Base-by-base conservation (phyloP, 2,888 invertebrate genomes). In the Parnassius mnemosyne region DNA sequence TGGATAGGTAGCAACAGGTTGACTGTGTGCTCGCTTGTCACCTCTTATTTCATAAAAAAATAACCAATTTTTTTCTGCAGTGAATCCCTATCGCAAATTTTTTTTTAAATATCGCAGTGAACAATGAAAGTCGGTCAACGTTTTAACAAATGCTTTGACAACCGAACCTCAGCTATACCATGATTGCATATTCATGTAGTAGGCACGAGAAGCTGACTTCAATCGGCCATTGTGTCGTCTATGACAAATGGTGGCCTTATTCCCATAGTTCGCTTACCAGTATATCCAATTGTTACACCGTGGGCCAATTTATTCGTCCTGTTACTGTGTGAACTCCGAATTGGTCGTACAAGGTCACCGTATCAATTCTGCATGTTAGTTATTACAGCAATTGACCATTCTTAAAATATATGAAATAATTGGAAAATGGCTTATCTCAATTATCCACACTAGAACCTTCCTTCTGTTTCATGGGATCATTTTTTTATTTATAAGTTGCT, bases 161-260 rank as follows among this genome's bases (percentile, higher is more conserved):
- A 52, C 16, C 52, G 10, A 3, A 43, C 41, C 20, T 10, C 51
- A 34, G 47, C 12, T 9, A 20, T 54, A 44, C 20, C 49, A 13
- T 13, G 13, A 71, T 74, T 78, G 77, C 78, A 81, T 81, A 81
- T 82, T 76, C 81, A 80, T 77, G 58, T 53, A 41, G 43, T 34
- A 34, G 34, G 34, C 7, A 34, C 13, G 3, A 13, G 75, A 69
- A 73, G 75, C 70, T 60, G 72, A 64, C 66, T 73, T 80, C 75
- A 80, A 84, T 81, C 73, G 79, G 53, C 78, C 72, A 87, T 88
- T 87, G 87, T 87, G 65, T 69, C 66, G 68, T 68, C 76, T 78
- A 80, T 85, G 85, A 83, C 82, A 83, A 85, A 86, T 81, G 80
- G 75, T 71, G 74, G 72, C 80, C 81, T 72, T 77, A 78, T 87